Conservation (phyloP, 2,888 invertebrate species). For the Euspilapteryx auroguttella region DNA sequence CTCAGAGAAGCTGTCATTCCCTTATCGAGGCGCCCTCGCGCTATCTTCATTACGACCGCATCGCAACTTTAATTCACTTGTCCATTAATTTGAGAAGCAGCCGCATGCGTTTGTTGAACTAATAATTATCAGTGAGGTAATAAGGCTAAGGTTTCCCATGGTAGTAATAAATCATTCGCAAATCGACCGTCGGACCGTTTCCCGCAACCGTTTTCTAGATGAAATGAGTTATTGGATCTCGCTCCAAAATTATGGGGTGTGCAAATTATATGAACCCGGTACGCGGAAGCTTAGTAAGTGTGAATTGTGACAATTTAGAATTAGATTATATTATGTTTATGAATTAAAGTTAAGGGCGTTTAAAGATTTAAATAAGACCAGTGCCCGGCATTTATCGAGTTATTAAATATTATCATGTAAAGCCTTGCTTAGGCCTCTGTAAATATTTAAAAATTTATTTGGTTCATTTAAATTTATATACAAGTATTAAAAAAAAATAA, state of each 20-base stretch:
- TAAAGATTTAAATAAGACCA: too few relatives aligned
- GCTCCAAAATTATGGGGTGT: constrained; percentile 4
- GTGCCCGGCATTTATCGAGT: too few relatives aligned
- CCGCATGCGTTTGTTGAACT: constrained; percentile 36
- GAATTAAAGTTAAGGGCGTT: too few relatives aligned
- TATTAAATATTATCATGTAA: too few relatives aligned
- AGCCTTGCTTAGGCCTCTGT: too few relatives aligned
- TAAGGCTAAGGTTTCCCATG: constrained; percentile 24
- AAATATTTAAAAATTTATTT: too few relatives aligned
- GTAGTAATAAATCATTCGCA: constrained; percentile 35
- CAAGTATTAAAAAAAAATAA: too few relatives aligned
- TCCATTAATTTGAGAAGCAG: constrained; percentile 51
- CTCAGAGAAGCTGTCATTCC: constrained; percentile 43
- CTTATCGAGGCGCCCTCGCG: constrained; percentile 42
- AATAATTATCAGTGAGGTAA: constrained; percentile 39
- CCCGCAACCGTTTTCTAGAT: constrained; percentile 16
- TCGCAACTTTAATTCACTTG: constrained; percentile 42
- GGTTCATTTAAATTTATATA: too few relatives aligned
- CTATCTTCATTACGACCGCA: constrained; percentile 53
- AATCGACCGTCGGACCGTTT: constrained; percentile 26
- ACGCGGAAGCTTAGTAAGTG: too few relatives aligned
- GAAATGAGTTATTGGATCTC: constrained; percentile 21
- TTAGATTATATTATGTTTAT: too few relatives aligned
- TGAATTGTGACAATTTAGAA: too few relatives aligned
- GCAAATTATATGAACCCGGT: background rate